phyloP scores from a whole-genome alignment of 2,888 invertebrate species.

The Agrenia bidenticulata region DNA sequence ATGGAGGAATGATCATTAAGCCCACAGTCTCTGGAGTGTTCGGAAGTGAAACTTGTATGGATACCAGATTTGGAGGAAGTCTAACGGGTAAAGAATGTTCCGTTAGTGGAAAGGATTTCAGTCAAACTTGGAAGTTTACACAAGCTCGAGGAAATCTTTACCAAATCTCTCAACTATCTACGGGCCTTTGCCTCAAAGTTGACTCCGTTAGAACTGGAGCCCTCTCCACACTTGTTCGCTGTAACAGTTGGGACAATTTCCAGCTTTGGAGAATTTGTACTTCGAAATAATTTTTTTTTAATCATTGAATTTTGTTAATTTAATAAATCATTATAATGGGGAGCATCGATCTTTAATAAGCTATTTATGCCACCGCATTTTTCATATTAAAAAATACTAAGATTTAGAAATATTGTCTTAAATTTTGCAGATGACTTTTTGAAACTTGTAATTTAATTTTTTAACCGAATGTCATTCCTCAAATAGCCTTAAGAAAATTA shows the following conservation, averaged over 20 bases:
- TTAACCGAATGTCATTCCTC: no score
- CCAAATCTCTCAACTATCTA: constrained; percentile 35
- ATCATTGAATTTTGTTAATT: no score
- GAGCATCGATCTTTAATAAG: no score
- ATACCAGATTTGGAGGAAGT: constrained; percentile 22
- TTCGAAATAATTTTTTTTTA: constrained; percentile 19
- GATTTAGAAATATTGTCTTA: no score
- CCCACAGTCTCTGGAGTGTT: constrained; percentile 29
- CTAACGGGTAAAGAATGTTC: constrained; percentile 24
- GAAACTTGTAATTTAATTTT: no score
- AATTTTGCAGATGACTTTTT: no score
- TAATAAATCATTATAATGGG: no score
- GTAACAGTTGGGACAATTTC: constrained; percentile 26
- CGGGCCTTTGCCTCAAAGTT: constrained; percentile 30
- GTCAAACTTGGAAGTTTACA: constrained; percentile 34
- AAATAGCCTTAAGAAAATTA: no score
- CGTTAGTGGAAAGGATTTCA: constrained; percentile 23
- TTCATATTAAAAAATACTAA: no score
- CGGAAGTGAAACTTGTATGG: constrained; percentile 30
- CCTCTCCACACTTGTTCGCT: constrained; percentile 8
- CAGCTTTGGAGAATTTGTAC: constrained; percentile 41
- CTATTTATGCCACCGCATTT: no score
- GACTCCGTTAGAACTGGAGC: constrained; percentile 19
- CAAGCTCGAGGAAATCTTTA: constrained; percentile 25
- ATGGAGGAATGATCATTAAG: constrained; percentile 31